Evolutionary conservation across 2,888 invertebrate genomes (phyloP).

Genomic region (Sesia bembeciformis): DNA sequence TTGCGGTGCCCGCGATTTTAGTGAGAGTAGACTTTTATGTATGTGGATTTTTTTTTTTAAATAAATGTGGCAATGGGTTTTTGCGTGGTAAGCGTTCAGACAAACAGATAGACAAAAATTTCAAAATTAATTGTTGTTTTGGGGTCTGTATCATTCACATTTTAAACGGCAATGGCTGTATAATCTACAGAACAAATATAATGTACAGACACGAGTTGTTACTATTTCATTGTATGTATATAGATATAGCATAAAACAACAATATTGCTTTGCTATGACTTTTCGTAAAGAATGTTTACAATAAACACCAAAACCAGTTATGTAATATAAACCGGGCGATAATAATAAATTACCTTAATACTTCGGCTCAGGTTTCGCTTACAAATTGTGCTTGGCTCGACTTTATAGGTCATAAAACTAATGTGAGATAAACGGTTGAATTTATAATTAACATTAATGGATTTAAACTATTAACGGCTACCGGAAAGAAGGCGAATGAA

Average conservation of each 20-base stretch:
- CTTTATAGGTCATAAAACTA: conserved; percentile 66
- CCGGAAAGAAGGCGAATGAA: conserved; percentile 68
- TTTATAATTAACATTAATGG: conserved; percentile 71
- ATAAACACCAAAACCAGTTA: neutral
- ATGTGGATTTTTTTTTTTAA: too few relatives aligned
- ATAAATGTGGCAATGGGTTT: too few relatives aligned
- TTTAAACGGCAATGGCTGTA: too few relatives aligned
- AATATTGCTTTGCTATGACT: neutral
- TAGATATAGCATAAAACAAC: neutral
- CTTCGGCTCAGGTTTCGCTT: conserved; percentile 42
- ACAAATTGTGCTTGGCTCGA: conserved; percentile 57
- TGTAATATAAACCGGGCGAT: conserved; percentile 9
- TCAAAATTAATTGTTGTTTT: too few relatives aligned
- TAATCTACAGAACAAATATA: too few relatives aligned
- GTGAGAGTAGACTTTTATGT: too few relatives aligned
- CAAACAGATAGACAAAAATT: too few relatives aligned
- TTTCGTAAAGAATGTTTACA: neutral
- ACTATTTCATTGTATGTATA: too few relatives aligned
- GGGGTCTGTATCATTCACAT: too few relatives aligned
- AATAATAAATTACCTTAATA: conserved; percentile 41
- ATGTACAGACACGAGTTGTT: too few relatives aligned
- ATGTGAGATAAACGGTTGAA: conserved; percentile 59
- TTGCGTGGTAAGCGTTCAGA: too few relatives aligned
- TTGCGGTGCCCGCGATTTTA: too few relatives aligned
- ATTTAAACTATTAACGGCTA: conserved; percentile 68